These are phyloP conservation scores for Hyphantria cunea DNA, from an alignment of 1,140 invertebrate species.

Conservation along the genomic window DNA sequence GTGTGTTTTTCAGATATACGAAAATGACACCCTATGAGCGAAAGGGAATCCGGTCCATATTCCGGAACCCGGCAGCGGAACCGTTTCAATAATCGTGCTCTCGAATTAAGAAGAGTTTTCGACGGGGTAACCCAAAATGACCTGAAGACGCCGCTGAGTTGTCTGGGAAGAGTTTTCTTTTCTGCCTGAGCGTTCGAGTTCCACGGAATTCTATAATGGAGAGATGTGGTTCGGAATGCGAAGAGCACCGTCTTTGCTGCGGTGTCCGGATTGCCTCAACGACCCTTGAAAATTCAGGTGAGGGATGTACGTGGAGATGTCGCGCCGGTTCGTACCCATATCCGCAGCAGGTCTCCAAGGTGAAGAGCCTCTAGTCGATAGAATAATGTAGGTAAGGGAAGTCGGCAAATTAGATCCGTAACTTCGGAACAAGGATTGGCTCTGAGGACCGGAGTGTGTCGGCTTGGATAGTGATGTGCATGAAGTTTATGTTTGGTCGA, in stretches of 20 bases:
- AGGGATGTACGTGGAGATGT: slow-evolving; percentile 85
- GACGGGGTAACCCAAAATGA: slow-evolving; percentile 75
- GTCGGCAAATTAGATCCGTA: slow-evolving; percentile 83
- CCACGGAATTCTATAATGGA: slow-evolving; percentile 88
- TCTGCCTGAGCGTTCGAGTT: slow-evolving; percentile 87
- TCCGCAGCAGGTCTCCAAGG: slow-evolving; percentile 91
- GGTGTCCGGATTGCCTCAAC: slow-evolving; percentile 86
- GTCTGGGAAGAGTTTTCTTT: slow-evolving; percentile 91
- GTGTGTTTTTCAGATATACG: slow-evolving; percentile 77
- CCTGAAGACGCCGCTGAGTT: slow-evolving; percentile 87
- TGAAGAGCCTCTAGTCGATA: slow-evolving; percentile 94
- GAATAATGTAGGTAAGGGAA: slow-evolving; percentile 95
- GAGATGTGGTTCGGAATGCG: slow-evolving; percentile 87
- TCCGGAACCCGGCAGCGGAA: slow-evolving; percentile 89
- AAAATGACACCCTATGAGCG: slow-evolving; percentile 81
- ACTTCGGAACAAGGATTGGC: slow-evolving; percentile 85
- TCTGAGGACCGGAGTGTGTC: slow-evolving; percentile 87
- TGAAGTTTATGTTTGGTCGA: too few relatives aligned
- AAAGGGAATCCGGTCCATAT: slow-evolving; percentile 89
- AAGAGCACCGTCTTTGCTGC: slow-evolving; percentile 88
- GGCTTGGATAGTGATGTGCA: slow-evolving; percentile 72
- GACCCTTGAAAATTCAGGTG: slow-evolving; percentile 90
- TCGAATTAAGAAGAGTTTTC: slow-evolving; percentile 71
- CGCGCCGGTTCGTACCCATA: slow-evolving; percentile 88
- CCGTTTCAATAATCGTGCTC: slow-evolving; percentile 85